Evolutionary conservation across 2,797 vertebrate genomes (phyloP).

Genomic region (Rhyacichthys aspro): DNA sequence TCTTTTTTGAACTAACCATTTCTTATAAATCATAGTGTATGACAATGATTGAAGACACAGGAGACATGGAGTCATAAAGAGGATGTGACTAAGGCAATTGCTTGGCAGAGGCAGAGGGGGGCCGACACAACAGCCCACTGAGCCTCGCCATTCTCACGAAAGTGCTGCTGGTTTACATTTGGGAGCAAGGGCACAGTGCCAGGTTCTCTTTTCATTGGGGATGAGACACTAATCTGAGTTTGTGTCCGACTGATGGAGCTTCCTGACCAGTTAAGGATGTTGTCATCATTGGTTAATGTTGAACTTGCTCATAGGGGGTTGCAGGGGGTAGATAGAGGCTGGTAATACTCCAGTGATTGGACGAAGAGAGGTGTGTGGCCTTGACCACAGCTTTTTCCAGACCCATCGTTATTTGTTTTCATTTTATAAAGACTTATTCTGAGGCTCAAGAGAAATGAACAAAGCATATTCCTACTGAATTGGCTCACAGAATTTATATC

Average conservation of each 20-base stretch:
- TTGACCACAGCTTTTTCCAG: constrained; percentile 1
- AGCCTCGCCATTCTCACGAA: constrained; percentile 58
- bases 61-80: constrained; percentile 18
- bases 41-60: constrained; percentile 17
- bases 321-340: constrained; percentile 9
- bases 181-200: constrained; percentile 58
- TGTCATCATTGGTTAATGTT: constrained; percentile 74
- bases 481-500: constrained; percentile 1
- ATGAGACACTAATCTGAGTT: constrained; percentile 76
- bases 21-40: constrained; percentile 3
- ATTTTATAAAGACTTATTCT: neutral
- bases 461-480: neutral
- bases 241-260: constrained; percentile 72
- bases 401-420: neutral
- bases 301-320: constrained; percentile 59
- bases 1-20: neutral
- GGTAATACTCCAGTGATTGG: constrained; percentile 13
- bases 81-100: constrained; percentile 35
- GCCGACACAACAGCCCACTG: constrained; percentile 14
- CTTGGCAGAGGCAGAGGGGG: constrained; percentile 35
- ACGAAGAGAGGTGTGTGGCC: constrained; percentile 22
- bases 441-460: neutral
- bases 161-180: constrained; percentile 73
- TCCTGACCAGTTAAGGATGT: constrained; percentile 73
- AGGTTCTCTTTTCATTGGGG: constrained; percentile 66